These are phyloP conservation scores for Plagiodera versicolora DNA, from an alignment of 2,888 invertebrate genomes.

Conservation along the genomic window DNA sequence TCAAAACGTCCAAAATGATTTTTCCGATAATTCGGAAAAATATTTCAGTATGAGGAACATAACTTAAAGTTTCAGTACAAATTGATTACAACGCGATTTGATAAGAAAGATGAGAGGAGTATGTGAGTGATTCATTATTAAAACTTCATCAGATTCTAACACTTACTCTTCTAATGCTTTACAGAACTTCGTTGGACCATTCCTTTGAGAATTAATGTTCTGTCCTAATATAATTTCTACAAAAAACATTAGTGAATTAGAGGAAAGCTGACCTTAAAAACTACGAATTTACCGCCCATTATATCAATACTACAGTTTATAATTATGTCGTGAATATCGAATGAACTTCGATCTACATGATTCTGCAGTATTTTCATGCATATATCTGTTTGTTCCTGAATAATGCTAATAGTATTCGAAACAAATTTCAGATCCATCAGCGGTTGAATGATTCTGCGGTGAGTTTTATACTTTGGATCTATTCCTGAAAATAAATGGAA, in stretches of 20 bases:
- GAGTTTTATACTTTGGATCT: conserved; percentile 31
- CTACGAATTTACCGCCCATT: conserved; percentile 31
- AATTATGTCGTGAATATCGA: conserved; percentile 30
- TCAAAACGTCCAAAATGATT: no score
- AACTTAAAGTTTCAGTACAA: background rate
- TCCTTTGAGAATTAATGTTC: conserved; percentile 25
- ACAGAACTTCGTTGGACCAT: conserved; percentile 25
- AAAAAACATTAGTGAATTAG: conserved; percentile 18
- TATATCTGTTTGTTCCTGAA: conserved; percentile 28
- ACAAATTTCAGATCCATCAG: conserved; percentile 37
- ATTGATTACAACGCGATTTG: no score
- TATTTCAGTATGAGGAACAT: no score
- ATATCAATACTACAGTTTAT: conserved; percentile 35
- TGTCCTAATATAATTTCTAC: conserved; percentile 35
- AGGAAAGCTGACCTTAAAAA: background rate
- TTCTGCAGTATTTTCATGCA: conserved; percentile 34
- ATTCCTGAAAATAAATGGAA: conserved; percentile 26
- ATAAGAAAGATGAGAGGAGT: no score
- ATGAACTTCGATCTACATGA: conserved; percentile 27
- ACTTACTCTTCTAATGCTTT: conserved; percentile 30
- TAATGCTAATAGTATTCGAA: conserved; percentile 17
- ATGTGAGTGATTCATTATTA: no score
- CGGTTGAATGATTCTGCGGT: conserved; percentile 38
- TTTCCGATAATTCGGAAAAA: no score
- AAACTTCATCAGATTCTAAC: no score